These are phyloP conservation scores for Diplodus sargus DNA, from an alignment of 2,797 vertebrate genomes.

Conservation along the genomic window DNA sequence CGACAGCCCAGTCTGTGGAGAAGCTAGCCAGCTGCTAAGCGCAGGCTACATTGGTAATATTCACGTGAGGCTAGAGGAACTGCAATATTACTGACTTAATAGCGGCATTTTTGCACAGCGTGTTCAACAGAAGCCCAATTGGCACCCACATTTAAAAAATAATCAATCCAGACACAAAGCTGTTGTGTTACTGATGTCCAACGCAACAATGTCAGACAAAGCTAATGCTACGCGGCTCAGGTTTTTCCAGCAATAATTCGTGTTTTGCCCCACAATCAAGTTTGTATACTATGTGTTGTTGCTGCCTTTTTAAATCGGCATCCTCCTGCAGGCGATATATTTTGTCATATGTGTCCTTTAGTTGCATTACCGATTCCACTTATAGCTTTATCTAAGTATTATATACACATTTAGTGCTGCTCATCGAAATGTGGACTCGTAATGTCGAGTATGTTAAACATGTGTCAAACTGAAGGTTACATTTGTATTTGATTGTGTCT, in stretches of 20 bases:
- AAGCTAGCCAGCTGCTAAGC: slow-evolving; percentile 50
- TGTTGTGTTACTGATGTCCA: background rate
- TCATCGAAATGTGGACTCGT: background rate
- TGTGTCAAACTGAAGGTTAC: background rate
- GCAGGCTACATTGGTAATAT: background rate
- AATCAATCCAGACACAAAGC: background rate
- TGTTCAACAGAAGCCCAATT: background rate
- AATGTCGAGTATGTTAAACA: background rate
- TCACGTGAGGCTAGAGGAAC: slow-evolving; percentile 12
- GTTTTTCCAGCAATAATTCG: slow-evolving; percentile 15
- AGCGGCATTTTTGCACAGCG: background rate
- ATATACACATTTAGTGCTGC: no score
- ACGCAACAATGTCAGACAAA: slow-evolving; percentile 19
- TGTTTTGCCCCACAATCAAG: background rate
- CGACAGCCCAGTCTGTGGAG: slow-evolving; percentile 33
- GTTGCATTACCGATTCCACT: background rate
- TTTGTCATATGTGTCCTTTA: background rate
- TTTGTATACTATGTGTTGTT: background rate
- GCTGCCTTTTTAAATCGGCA: background rate
- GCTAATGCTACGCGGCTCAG: background rate
- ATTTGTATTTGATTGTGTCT: background rate
- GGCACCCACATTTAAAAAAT: background rate
- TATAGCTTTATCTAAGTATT: background rate
- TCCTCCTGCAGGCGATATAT: background rate
- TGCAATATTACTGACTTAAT: background rate